Percentiles rank a stretch among this genome's conserved stretches.
Conservation (phyloP, 2,797 vertebrate species). For the Aotus griseimembra region DNA sequence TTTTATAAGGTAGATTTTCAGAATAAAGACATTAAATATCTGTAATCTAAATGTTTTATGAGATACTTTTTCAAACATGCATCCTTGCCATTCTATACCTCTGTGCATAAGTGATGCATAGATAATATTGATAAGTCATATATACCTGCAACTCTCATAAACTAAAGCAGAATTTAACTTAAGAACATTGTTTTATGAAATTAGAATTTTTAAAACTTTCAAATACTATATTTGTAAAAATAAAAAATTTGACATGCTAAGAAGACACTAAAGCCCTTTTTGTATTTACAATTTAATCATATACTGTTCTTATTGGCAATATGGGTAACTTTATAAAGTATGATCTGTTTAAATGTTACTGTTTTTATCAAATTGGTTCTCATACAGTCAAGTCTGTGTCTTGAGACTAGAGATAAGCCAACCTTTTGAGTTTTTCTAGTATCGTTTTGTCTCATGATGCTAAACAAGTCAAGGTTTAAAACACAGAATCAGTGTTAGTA, state of each 20-base stretch:
- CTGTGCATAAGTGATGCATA: background rate
- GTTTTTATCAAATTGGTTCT: background rate
- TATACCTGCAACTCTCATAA: background rate
- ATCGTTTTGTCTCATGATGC: slow-evolving; percentile 25
- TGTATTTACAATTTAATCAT: slow-evolving; percentile 19
- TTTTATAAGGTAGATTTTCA: background rate
- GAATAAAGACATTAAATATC: background rate
- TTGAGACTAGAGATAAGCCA: background rate
- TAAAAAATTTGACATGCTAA: background rate
- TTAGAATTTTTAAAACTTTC: slow-evolving; percentile 7
- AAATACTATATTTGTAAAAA: slow-evolving; percentile 1
- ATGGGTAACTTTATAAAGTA: background rate
- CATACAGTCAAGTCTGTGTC: background rate
- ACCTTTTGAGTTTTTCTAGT: background rate
- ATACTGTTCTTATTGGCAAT: background rate
- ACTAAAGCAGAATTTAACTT: slow-evolving; percentile 41
- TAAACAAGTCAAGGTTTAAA: background rate
- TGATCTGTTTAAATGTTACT: background rate
- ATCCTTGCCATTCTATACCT: background rate
- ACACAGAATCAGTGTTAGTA: background rate
- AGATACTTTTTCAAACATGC: background rate
- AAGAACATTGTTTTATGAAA: background rate
- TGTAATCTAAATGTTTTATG: background rate
- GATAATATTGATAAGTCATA: background rate
- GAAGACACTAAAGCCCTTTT: background rate